A percentile compares a stretch with the other conserved stretches of the same genome.
Evolutionary conservation across 2,113 vertebrate species (phyloP).

Genomic region (Ellobius talpinus): DNA sequence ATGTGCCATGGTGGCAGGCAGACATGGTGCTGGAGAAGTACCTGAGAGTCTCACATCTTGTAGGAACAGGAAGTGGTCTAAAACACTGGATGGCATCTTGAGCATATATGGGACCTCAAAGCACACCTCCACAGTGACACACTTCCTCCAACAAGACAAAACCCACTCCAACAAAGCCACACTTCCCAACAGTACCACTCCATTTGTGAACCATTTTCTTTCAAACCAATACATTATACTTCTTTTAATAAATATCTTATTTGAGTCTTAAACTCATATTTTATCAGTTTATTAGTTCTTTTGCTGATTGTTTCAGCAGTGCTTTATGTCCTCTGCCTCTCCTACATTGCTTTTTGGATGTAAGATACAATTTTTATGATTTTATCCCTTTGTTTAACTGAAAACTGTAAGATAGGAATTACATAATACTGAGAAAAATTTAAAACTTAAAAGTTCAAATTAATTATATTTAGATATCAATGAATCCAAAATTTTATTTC

Average conservation of each 20-base stretch:
- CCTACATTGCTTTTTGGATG: neutral
- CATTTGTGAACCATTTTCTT: too few species aligned
- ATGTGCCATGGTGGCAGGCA: too few species aligned
- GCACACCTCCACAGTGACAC: too few species aligned
- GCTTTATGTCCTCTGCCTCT: neutral
- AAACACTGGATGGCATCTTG: too few species aligned
- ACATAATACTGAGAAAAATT: neutral
- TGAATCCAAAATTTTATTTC: neutral
- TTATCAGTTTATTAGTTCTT: neutral
- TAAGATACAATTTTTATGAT: neutral
- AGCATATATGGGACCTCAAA: too few species aligned
- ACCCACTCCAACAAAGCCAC: too few species aligned
- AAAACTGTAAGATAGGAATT: neutral
- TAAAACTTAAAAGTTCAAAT: conserved; percentile 2
- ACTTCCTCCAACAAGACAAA: too few species aligned
- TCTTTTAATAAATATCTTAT: neutral
- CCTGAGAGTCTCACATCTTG: too few species aligned
- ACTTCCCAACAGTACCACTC: too few species aligned
- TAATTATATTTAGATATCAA: neutral
- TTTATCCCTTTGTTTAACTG: neutral
- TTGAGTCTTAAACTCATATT: neutral
- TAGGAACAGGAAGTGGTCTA: too few species aligned
- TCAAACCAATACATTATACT: neutral
- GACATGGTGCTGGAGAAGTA: too few species aligned
- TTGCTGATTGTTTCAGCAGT: neutral